Evolutionary conservation across 2,888 invertebrate species (phyloP).

Genomic region (Metalampra italica): DNA sequence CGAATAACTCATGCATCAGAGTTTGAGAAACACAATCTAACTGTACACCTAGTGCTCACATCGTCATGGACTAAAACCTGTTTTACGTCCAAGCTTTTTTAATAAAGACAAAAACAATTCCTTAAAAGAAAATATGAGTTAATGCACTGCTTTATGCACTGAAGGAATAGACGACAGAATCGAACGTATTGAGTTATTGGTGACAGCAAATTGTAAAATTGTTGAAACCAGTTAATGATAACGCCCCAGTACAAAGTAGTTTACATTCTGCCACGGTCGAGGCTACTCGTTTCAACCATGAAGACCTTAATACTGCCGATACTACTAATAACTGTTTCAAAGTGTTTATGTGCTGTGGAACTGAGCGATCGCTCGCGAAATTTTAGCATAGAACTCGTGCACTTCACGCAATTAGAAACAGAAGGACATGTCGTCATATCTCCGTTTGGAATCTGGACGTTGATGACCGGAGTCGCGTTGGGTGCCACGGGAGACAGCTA

Average conservation of each 20-base stretch:
- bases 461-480: constrained; percentile 65
- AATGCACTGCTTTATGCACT: neutral
- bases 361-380: constrained; percentile 62
- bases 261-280: constrained; percentile 33
- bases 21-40: neutral
- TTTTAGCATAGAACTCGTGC: constrained; percentile 63
- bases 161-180: neutral
- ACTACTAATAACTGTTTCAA: constrained; percentile 37
- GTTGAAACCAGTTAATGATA: neutral
- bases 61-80: constrained; percentile 1
- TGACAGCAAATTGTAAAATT: neutral
- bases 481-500: constrained; percentile 59
- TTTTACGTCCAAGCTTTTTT: neutral
- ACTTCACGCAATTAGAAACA: constrained; percentile 54
- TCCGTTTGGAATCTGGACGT: constrained; percentile 70
- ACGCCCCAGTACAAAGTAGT: constrained; percentile 35
- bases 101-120: neutral
- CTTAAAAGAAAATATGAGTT: neutral
- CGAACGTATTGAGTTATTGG: neutral
- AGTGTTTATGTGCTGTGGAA: constrained; percentile 48
- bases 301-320: constrained; percentile 31
- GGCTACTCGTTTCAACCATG: constrained; percentile 20
- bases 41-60: neutral
- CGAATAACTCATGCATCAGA: neutral
- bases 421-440: constrained; percentile 66